Conservation (phyloP, 2,797 vertebrate species). For the Holocentrus rufus region DNA sequence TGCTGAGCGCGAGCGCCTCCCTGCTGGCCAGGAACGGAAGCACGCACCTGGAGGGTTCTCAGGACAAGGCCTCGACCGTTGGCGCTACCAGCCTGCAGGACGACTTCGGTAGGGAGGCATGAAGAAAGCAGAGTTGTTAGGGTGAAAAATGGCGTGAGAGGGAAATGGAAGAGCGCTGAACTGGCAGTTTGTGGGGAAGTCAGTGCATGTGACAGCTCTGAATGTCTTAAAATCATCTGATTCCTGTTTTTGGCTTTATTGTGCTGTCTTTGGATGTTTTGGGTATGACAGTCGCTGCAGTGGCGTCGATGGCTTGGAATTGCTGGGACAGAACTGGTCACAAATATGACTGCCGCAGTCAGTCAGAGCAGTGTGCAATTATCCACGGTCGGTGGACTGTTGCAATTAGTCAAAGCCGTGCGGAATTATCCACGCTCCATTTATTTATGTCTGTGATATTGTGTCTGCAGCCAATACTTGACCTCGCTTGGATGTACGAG, state of each 20-base stretch:
- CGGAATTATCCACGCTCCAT: conserved; percentile 67
- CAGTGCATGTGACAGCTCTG: conserved; percentile 3
- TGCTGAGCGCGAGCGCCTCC: conserved; percentile 95
- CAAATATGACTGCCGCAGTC: conserved; percentile 35
- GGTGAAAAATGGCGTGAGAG: background rate
- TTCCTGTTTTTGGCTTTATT: conserved; percentile 9
- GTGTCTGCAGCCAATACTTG: conserved; percentile 59
- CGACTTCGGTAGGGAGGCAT: conserved; percentile 88
- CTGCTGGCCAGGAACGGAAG: conserved; percentile 99
- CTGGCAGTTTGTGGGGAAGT: background rate
- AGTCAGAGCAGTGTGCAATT: conserved; percentile 44
- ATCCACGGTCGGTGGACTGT: conserved; percentile 49
- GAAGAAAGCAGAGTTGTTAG: conserved; percentile 15
- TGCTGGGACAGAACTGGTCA: conserved; percentile 30
- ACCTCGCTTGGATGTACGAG: conserved; percentile 43
- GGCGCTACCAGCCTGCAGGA: conserved; percentile 96
- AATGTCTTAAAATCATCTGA: background rate
- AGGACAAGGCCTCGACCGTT: conserved; percentile 94
- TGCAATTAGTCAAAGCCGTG: conserved; percentile 57
- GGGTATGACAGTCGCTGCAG: background rate
- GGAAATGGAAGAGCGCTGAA: background rate
- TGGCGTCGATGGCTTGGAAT: conserved; percentile 14
- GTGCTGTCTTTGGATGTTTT: conserved; percentile 1
- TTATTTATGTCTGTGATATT: conserved; percentile 57
- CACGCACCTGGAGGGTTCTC: conserved; percentile 95